Evolutionary conservation across 2,113 vertebrate species (phyloP), one percentile per base, ranked within the genome.

Genomic region (Polypterus senegalus): DNA sequence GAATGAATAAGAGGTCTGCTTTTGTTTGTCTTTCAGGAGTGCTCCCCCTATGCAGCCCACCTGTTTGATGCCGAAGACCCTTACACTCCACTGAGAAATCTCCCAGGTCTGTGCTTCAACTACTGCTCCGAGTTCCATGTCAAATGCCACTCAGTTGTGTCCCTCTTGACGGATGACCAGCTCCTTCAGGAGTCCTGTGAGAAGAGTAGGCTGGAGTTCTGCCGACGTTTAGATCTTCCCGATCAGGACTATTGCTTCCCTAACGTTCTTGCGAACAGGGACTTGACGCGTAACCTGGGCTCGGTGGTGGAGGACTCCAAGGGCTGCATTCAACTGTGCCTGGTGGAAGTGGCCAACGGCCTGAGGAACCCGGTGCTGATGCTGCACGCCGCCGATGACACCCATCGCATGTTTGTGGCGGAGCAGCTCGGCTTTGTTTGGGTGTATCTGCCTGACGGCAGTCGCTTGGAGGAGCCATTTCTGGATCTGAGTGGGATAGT

Each of bases 191-290:
- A 76, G 6, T 67, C 78, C 8, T 73, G 66, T 0, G 65, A 69
- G 51, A 76, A 44, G 1, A 86, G 84, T 46, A 57, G 62, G 4
- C 61, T 67, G 0, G 60, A 8, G 0, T 92, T 91, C 71, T 94
- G 89, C 67, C 78, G 71, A 63, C 69, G 87, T 48, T 68, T 89
- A 2, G 77, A 81, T 63, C 76, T 91, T 3, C 76, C 88, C 0
- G 88, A 91, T 5, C 66, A 79, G 62, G 89, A 91, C 76, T 92
- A 88, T 59, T 91, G 91, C 72, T 94, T 89, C 68, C 88, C 88
- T 48, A 83, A 81, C 0, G 78, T 91, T 46, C 70, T 91, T 56
- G 77, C 77, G 65, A 89, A 70, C 27, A 10, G 65, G 0, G 72
- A 70, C 46, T 80, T 92, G 53, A 86, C 80, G 69, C 69, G 3